Conservation (phyloP, 2,888 invertebrate species). For the Heteromyza rotundicornis region DNA sequence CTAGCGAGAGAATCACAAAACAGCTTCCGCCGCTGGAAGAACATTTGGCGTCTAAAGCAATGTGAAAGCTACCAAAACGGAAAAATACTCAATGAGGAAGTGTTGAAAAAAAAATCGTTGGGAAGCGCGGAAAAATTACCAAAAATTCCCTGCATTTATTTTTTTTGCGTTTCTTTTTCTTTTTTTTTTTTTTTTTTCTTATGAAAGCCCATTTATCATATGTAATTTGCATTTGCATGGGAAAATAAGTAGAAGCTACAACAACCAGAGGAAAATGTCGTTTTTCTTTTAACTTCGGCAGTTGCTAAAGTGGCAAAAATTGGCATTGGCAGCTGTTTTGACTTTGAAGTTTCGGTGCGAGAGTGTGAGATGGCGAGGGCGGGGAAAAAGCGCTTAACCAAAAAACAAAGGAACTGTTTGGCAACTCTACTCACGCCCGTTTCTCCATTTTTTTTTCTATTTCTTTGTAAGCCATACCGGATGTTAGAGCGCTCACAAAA, state of each 20-base stretch:
- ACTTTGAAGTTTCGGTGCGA: slow-evolving; percentile 1
- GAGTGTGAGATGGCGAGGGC: background rate
- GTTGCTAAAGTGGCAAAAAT: background rate
- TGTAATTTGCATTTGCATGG: slow-evolving; percentile 44
- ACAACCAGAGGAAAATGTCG: too few relatives aligned
- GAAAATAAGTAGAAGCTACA: background rate
- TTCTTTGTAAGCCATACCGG: slow-evolving; percentile 26
- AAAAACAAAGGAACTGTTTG: background rate
- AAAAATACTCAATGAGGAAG: too few relatives aligned
- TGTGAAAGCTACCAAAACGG: too few relatives aligned
- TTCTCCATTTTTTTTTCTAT: slow-evolving; percentile 2
- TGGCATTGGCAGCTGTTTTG: slow-evolving; percentile 7
- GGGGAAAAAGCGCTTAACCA: background rate
- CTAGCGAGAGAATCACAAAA: slow-evolving; percentile 32
- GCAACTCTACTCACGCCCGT: background rate
- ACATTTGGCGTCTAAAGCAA: background rate
- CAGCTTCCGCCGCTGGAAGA: too few relatives aligned
- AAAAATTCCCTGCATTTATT: too few relatives aligned
- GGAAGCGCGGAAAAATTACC: too few relatives aligned
- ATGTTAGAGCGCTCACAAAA: slow-evolving; percentile 36
- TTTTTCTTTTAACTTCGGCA: too few relatives aligned
- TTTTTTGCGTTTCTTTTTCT: too few relatives aligned
- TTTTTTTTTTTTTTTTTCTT: too few relatives aligned
- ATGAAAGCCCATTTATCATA: slow-evolving; percentile 57
- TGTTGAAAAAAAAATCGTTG: too few relatives aligned